These are phyloP conservation scores for Euschistus heros DNA, from an alignment of 1,140 invertebrate species.

Conservation along the genomic window DNA sequence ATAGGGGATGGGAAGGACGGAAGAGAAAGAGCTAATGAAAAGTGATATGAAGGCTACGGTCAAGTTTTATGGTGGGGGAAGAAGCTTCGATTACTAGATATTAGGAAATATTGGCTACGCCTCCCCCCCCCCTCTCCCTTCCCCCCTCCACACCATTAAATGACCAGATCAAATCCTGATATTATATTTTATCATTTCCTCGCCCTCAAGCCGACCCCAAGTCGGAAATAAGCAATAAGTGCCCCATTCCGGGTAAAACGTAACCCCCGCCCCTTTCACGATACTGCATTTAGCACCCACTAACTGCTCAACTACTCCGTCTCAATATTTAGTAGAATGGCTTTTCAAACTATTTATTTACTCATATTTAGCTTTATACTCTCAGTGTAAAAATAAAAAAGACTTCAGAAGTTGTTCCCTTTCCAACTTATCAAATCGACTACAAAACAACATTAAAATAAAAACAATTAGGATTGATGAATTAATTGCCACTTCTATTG, in stretches of 20 bases:
- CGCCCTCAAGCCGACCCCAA: not conserved
- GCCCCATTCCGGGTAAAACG: not conserved
- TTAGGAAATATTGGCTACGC: constrained; percentile 5
- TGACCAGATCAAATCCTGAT: constrained; percentile 13
- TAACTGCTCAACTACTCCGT: too few species aligned
- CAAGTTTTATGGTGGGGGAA: constrained; percentile 6
- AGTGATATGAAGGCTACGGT: constrained; percentile 4
- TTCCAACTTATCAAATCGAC: too few species aligned
- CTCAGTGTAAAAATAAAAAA: too few species aligned
- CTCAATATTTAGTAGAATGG: too few species aligned
- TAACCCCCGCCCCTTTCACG: not conserved
- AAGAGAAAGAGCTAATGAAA: constrained; percentile 5
- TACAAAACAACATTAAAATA: too few species aligned
- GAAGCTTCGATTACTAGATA: constrained; percentile 10
- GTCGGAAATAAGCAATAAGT: constrained; percentile 12
- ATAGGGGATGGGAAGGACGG: not conserved
- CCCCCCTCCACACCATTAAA: constrained; percentile 4
- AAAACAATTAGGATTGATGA: too few species aligned
- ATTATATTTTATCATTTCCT: constrained; percentile 13
- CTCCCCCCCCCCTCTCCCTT: too few species aligned
- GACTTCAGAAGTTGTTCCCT: too few species aligned
- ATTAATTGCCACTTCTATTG: too few species aligned
- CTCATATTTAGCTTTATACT: too few species aligned
- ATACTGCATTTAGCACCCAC: not conserved
- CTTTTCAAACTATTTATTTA: too few species aligned